Percentiles rank a stretch among this genome's conserved stretches.
Evolutionary conservation across 2,797 vertebrate genomes (phyloP).

Genomic region (Diglossa cyanea): DNA sequence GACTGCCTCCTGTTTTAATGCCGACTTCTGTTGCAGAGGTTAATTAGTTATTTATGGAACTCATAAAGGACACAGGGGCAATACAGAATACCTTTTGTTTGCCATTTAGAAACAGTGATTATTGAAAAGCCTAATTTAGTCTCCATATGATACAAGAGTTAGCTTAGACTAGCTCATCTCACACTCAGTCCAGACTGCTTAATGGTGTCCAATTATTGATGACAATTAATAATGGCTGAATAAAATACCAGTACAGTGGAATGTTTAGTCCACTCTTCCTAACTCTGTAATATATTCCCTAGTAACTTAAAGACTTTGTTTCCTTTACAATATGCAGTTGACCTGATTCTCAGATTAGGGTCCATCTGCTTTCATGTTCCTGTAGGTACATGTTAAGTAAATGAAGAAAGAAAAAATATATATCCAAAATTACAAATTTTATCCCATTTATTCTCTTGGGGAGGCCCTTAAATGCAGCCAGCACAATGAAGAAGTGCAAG

Average conservation of each 20-base stretch:
- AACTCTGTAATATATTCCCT: background rate
- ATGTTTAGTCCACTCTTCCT: background rate
- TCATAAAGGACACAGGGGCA: constrained; percentile 63
- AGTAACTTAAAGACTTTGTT: background rate
- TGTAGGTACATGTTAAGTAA: background rate
- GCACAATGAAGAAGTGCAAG: background rate
- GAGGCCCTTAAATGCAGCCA: background rate
- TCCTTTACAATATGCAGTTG: background rate
- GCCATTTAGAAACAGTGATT: constrained; percentile 61
- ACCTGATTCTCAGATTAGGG: background rate
- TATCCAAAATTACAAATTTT: background rate
- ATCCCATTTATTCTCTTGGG: background rate
- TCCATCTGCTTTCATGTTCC: background rate
- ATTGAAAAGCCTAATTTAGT: constrained; percentile 69
- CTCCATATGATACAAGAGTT: constrained; percentile 47
- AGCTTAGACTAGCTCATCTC: constrained; percentile 26
- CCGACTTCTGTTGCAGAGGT: constrained; percentile 52
- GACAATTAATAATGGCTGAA: constrained; percentile 34
- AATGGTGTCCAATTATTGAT: constrained; percentile 37
- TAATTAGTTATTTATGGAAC: constrained; percentile 76
- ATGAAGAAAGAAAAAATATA: background rate
- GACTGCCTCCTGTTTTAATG: constrained; percentile 48
- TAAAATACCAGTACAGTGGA: background rate
- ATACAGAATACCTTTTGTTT: constrained; percentile 66
- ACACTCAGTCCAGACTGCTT: constrained; percentile 39